Base-by-base conservation (phyloP, 2,113 vertebrate species). In the Podocnemis expansa region DNA sequence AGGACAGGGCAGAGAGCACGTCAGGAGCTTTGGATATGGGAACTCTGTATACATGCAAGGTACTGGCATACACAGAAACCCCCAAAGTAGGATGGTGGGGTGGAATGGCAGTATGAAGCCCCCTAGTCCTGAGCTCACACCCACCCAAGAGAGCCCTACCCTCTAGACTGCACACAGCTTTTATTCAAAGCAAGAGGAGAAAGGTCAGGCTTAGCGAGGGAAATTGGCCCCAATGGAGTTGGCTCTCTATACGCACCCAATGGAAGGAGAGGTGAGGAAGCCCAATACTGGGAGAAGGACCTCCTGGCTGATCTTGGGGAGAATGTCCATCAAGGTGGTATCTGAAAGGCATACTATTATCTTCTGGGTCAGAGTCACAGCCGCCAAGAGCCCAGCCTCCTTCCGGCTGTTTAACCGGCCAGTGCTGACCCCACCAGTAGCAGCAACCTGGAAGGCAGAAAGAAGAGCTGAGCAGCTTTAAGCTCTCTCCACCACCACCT, bases 261-360 rank as follows among this genome's bases (percentile, higher is more conserved):
- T 94, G 41, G 96, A 89, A 0, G 98, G 98, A 0, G 99, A 99
- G 5, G 99, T 99, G 80, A 99, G 98, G 94, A 99, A 98, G 94
- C 99, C 98, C 81, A 99, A 98, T 85, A 99, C 98, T 0, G 99
- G 99, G 55, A 99, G 98, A 76, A 99, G 97, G 87, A 99, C 98
- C 92, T 99, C 99, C 84, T 99, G 99, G 96, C 98, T 99, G 96
- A 99, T 99, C 87, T 99, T 99, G 98, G 99, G 99, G 13, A 99
- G 98, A 96, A 99, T 99, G 96, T 99, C 99, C 99, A 99, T 99
- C 45, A 99, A 98, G 0, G 99, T 99, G 88, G 99, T 98, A 95
- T 99, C 99, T 0, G 99, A 99, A 73, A 99, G 98, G 96, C 99
- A 99, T 60, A 99, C 98, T 4, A 99, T 98, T 10, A 99, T 99